A percentile compares a stretch with the other conserved stretches of the same genome.
Evolutionary conservation across 2,888 invertebrate species (phyloP).

Genomic region (Atethmia centrago): DNA sequence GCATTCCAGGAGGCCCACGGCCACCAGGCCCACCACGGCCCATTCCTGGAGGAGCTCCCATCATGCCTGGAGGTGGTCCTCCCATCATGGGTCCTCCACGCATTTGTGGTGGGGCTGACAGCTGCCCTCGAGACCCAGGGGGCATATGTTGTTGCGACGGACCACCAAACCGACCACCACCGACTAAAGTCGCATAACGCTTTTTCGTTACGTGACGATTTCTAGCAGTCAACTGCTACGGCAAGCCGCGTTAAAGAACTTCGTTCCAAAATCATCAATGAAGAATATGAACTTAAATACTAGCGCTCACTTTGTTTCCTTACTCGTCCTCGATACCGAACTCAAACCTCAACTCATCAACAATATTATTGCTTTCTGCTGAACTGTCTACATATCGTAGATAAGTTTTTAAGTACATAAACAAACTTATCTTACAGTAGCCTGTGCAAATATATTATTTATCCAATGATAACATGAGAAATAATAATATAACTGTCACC

Average conservation of each 20-base stretch:
- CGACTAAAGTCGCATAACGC: too few species aligned
- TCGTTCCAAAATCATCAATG: too few species aligned
- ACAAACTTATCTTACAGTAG: constrained; percentile 42
- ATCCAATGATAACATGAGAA: constrained; percentile 25
- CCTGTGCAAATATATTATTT: constrained; percentile 39
- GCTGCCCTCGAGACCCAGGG: constrained; percentile 94
- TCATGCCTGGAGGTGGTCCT: constrained; percentile 95
- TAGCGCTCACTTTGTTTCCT: background rate
- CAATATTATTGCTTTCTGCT: constrained; percentile 6
- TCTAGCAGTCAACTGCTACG: too few species aligned
- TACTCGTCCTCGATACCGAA: too few species aligned
- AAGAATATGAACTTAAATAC: too few species aligned
- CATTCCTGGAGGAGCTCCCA: constrained; percentile 96
- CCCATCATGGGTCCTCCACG: constrained; percentile 93
- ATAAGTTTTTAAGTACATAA: constrained; percentile 36
- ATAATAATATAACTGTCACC: background rate
- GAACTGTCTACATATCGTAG: constrained; percentile 14
- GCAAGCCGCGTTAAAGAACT: too few species aligned
- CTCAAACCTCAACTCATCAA: background rate
- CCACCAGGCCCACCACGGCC: constrained; percentile 93
- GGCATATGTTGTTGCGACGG: constrained; percentile 99
- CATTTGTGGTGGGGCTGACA: constrained; percentile 95
- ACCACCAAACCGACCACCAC: too few species aligned
- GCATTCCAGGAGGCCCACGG: constrained; percentile 95
- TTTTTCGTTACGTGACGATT: too few species aligned